These are phyloP conservation scores for Perca flavescens DNA, from an alignment of 2,113 vertebrate species.

Conservation along the genomic window DNA sequence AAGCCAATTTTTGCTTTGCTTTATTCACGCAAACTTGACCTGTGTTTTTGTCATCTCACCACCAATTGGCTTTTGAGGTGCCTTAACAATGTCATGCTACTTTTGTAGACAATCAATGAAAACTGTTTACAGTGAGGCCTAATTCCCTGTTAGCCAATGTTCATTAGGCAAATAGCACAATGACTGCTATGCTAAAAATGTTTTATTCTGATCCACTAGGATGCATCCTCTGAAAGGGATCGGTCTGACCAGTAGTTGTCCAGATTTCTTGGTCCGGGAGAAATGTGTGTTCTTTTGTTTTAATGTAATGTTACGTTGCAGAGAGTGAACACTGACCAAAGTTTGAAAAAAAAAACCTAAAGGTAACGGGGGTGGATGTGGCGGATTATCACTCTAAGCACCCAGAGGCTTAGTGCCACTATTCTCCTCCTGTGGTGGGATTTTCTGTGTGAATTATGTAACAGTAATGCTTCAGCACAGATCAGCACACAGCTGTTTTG, in stretches of 20 bases:
- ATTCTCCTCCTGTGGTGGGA: conserved; percentile 83
- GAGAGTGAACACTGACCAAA: not conserved
- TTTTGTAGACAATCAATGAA: not conserved
- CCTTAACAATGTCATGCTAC: not conserved
- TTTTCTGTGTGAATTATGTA: conserved; percentile 87
- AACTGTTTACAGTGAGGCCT: not conserved
- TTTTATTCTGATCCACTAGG: not conserved
- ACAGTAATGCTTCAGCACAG: conserved; percentile 80
- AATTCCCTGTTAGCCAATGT: not conserved
- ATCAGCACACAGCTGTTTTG: conserved; percentile 65
- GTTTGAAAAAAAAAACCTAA: not conserved
- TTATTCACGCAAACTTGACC: not conserved
- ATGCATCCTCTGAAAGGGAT: not conserved
- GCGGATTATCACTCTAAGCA: conserved; percentile 58
- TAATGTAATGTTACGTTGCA: not conserved
- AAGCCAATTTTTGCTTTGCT: not conserved
- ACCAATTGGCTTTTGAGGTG: not conserved
- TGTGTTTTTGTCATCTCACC: no score
- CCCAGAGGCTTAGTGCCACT: conserved; percentile 84
- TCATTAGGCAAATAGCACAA: not conserved
- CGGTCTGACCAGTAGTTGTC: not conserved
- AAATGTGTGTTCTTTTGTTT: not conserved
- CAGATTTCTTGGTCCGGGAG: not conserved
- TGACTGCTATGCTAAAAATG: not conserved
- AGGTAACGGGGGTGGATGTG: not conserved